A percentile compares a stretch with the other conserved stretches of the same genome.
Evolutionary conservation across 2,797 vertebrate genomes (phyloP).

Genomic region (Sebastes diaconus): DNA sequence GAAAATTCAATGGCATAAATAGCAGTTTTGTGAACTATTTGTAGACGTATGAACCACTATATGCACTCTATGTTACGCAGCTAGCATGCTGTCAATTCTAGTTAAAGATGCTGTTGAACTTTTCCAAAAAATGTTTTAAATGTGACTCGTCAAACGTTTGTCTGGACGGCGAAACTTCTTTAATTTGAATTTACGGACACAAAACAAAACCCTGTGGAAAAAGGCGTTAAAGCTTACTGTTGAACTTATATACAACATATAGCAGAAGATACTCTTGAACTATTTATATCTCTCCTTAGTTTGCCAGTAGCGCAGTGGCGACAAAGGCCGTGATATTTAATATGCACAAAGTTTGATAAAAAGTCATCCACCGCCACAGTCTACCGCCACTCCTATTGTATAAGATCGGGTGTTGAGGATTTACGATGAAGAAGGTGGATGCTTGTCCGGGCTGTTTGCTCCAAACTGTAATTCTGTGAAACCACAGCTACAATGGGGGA

Average conservation of each 20-base stretch:
- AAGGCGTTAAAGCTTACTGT: neutral
- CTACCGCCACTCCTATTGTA: neutral
- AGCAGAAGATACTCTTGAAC: neutral
- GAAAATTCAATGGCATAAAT: too few relatives aligned
- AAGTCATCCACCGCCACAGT: conserved; percentile 39
- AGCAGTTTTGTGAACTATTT: too few relatives aligned
- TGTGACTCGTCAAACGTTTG: too few relatives aligned
- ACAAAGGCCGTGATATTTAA: conserved; percentile 55
- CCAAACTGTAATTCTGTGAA: conserved; percentile 41
- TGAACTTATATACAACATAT: conserved; percentile 7
- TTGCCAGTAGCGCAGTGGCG: conserved; percentile 2
- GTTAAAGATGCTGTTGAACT: too few relatives aligned
- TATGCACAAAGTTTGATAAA: conserved; percentile 60
- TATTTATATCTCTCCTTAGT: neutral
- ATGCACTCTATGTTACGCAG: too few relatives aligned
- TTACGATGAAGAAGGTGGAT: conserved; percentile 30
- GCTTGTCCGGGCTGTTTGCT: conserved; percentile 41
- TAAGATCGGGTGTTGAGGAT: neutral
- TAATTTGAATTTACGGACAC: too few relatives aligned
- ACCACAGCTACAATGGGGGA: conserved; percentile 49
- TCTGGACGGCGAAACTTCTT: too few relatives aligned
- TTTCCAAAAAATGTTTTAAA: too few relatives aligned
- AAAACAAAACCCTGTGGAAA: too few relatives aligned
- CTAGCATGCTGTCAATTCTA: too few relatives aligned
- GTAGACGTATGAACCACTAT: too few relatives aligned